Evolutionary conservation across 2,797 vertebrate genomes (phyloP).

Genomic region (Borostomias antarcticus): DNA sequence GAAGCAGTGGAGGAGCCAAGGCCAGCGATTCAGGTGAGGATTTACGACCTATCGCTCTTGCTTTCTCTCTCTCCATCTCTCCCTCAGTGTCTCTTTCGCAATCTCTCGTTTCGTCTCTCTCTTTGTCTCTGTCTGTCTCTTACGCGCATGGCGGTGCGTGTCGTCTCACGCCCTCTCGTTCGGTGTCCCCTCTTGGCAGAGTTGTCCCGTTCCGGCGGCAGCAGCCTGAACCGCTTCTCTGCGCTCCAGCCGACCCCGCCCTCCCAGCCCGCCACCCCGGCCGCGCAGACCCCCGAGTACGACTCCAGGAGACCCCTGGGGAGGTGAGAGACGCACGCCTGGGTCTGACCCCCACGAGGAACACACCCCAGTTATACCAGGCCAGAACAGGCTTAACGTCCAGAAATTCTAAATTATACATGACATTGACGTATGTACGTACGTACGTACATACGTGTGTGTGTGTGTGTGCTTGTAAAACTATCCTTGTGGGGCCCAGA

Average conservation of each 20-base stretch:
- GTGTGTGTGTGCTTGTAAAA: no score
- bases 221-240: constrained; percentile 93
- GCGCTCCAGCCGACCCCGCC: constrained; percentile 85
- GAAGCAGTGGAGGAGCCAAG: constrained; percentile 98
- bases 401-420: no score
- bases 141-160: no score
- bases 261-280: constrained; percentile 71
- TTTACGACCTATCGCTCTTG: no score
- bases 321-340: constrained; percentile 74
- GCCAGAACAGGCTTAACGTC: no score
- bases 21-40: constrained; percentile 89
- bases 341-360: not conserved
- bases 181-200: constrained; percentile 69
- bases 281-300: constrained; percentile 80
- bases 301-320: constrained; percentile 87
- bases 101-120: no score
- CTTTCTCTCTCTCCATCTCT: not conserved
- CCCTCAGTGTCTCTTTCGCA: no score
- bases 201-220: constrained; percentile 82
- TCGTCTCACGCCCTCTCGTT: no score
- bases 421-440: no score
- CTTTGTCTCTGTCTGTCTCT: not conserved
- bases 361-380: not conserved
- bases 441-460: no score
- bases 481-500: no score